phyloP scores from a whole-genome alignment of 2,797 vertebrate species.

The Danio jaintianensis region DNA sequence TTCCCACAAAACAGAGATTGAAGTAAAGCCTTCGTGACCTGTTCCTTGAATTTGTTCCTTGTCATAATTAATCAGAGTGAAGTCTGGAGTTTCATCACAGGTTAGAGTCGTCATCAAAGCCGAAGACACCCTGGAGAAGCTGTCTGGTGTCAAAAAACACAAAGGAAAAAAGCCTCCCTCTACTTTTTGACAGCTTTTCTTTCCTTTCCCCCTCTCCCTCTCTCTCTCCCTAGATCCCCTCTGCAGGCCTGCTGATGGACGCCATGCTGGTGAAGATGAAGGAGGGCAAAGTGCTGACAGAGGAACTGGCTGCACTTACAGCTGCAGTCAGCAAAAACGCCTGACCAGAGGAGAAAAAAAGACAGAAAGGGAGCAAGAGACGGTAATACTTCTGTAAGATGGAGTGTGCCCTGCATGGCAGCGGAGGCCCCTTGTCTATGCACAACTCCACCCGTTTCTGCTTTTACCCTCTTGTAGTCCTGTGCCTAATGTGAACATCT shows the following conservation, averaged over 20 bases:
- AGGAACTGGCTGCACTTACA: conserved; percentile 84
- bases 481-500: conserved; percentile 32
- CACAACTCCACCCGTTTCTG: conserved; percentile 52
- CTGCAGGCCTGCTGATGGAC: conserved; percentile 88
- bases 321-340: conserved; percentile 43
- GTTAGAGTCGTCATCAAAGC: conserved; percentile 56
- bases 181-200: conserved; percentile 64
- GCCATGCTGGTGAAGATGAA: conserved; percentile 90
- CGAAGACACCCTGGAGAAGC: conserved; percentile 64
- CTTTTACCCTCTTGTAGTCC: conserved; percentile 6
- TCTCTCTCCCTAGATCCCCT: conserved; percentile 82
- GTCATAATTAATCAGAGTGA: conserved; percentile 42
- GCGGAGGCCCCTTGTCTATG: conserved; percentile 32
- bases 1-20: conserved; percentile 33
- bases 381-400: conserved; percentile 46
- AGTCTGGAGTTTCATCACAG: conserved; percentile 30
- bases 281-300: conserved; percentile 89
- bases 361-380: conserved; percentile 34
- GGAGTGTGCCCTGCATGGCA: conserved; percentile 45
- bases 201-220: conserved; percentile 66
- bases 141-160: conserved; percentile 68
- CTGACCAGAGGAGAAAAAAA: conserved; percentile 48
- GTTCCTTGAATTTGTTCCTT: conserved; percentile 43
- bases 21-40: conserved; percentile 39
- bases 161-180: conserved; percentile 51